Evolutionary conservation across 2,797 vertebrate genomes (phyloP).

Genomic region (Spea hammondii): DNA sequence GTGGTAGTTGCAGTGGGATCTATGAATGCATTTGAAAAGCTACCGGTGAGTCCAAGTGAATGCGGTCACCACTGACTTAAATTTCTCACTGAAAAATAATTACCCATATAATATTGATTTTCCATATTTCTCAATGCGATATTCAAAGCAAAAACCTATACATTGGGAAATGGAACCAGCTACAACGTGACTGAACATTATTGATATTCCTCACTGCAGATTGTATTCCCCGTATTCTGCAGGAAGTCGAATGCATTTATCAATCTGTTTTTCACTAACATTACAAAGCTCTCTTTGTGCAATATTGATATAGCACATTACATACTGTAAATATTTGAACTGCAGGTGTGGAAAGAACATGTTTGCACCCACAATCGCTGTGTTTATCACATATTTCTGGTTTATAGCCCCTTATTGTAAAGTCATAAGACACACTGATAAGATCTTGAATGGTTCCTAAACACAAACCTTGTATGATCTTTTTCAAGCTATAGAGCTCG

Average conservation of each 20-base stretch:
- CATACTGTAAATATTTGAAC: slow-evolving; percentile 58
- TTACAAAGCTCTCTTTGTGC: slow-evolving; percentile 57
- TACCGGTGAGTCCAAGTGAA: no score
- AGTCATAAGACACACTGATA: slow-evolving; percentile 35
- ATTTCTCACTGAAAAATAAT: no score
- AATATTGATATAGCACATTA: slow-evolving; percentile 43
- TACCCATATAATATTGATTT: no score
- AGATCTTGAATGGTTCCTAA: slow-evolving; percentile 25
- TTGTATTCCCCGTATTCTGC: neutral
- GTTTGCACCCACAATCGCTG: slow-evolving; percentile 39
- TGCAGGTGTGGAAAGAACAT: slow-evolving; percentile 57
- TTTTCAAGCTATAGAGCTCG: neutral
- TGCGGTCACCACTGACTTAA: no score
- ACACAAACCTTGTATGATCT: slow-evolving; percentile 24
- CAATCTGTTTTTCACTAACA: slow-evolving; percentile 10
- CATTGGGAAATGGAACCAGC: neutral
- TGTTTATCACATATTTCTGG: slow-evolving; percentile 42
- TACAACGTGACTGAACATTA: neutral
- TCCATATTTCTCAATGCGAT: no score
- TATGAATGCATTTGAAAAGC: no score
- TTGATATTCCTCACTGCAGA: neutral
- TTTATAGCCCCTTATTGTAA: slow-evolving; percentile 44
- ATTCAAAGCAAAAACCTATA: no score
- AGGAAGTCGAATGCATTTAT: neutral
- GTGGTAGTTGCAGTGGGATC: no score